Base-by-base conservation (phyloP, 1,140 invertebrate species). In the Ceratosolen solmsi region DNA sequence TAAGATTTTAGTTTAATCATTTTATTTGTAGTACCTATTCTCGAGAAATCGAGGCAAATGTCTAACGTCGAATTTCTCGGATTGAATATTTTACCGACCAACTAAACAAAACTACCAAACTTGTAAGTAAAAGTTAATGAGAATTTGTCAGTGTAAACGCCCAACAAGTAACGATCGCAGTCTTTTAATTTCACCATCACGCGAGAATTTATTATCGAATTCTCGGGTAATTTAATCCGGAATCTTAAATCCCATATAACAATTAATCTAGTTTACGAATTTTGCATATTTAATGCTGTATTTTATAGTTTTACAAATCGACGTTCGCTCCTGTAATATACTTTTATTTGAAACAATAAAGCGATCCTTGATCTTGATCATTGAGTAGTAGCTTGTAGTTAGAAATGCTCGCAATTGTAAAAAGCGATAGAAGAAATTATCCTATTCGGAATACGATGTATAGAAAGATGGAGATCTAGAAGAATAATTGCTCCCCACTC, bases 401-500 rank as follows among this genome's bases (percentile, higher is more conserved):
- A n/a, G 0, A 33, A 56, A 58, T 56, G 1, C 3, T 56, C 22
- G 20, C n/a, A n/a, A n/a, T n/a, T 56, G 33, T 15, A 33, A 22
- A 41, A 38, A 41, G 54, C 8, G 51, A n/a, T 36, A 74, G 13
- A 36, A n/a, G n/a, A 75, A 58, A 58, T 60, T 75, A 36, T 17
- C 22, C 54, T 41, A 60, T 60, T 5, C n/a, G 7, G 22, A 56
- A 22, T 56, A 60, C 30, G 56, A 60, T 15, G 54, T 15, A 60
- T 22, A 22, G 7, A 75, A 38, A 60, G 41, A 75, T 51, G 36
- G 36, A 27, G 30, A 4, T n/a, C 9, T 30, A 36, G 54, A 80
- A 73, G 51, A 73, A 80, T 80, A 80, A 80, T 80, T 41, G 27
- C 54, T 73, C 8, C n/a, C n/a, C 15, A 17, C 56, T 60, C 58